Evolutionary conservation across 1,140 invertebrate genomes (phyloP), one percentile per base, ranked within the genome.

Genomic region (Pseudoatta argentina): DNA sequence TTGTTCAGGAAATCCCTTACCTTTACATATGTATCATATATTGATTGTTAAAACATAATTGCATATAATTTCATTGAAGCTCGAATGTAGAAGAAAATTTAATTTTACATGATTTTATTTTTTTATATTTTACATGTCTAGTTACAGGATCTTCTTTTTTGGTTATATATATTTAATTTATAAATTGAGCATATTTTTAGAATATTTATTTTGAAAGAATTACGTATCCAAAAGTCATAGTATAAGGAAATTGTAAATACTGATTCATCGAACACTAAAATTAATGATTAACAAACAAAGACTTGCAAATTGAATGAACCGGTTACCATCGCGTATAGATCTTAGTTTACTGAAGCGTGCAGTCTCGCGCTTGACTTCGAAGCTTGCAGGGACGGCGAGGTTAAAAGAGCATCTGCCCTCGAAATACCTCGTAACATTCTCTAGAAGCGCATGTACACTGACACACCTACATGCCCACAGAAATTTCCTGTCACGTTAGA

Each of bases 401-500:
- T 30, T 12, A 24, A 83, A 83, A 83, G 82, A 78, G 61, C 82
- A 66, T 64, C 82, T 85, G 39, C 55, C n/a, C 21, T 21, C 69
- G 73, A 79, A 79, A 86, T 79, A 79, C 75, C 75, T 81, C 61
- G 64, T 78, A 78, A 85, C 76, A 79, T 69, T 79, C 48, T 59
- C 64, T 78, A 48, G 21, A 30, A 57, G 48, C 79, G 39, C n/a
- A 16, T 66, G 14, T 48, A 82, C 24, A 16, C 67, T 6, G 6
- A 51, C 44, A 64, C 27, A 30, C 27, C n/a, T 14, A 57, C 53
- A 51, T 53, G 79, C 44, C 27, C 61, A 27, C 61, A 30, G 73
- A 77, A 78, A 85, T 83, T 83, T 63, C 82, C 69, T 85, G 69
- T 85, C 75, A 76, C 44, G 73, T 78, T 66, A 79, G 76, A 79